Base-by-base conservation (phyloP, 1,140 invertebrate genomes). In the Drosophila ohnishii region DNA sequence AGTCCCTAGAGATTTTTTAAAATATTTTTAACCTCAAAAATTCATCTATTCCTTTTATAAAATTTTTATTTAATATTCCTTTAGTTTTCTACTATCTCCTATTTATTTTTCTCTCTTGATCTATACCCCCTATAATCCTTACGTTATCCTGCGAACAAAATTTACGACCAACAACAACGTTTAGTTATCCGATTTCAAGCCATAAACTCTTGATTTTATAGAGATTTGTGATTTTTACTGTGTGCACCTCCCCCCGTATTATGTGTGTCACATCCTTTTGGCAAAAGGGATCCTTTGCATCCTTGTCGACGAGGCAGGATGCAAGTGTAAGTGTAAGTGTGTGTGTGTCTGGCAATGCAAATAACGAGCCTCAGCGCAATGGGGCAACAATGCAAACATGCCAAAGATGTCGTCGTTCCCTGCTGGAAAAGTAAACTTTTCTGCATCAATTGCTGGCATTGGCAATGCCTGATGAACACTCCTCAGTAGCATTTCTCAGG, bases 351-450 rank as follows among this genome's bases (percentile, higher is more conserved):
- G 76, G 84, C 79, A 76, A 87, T 87, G 83, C 83, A 87, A 87
- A 88, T 87, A 87, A 87, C 84, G 72, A 87, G 84, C 72, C 55
- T 62, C 61, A 14, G 70, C 44, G 70, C 44, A 47, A 42, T 55
- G 63, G 32, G 57, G 25, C 65, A 80, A 77, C 82, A 83, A 86
- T 76, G 82, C 79, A 79, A 86, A 83, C 80, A 84, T 79, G 65
- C 61, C 71, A 59, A 76, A 69, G 75, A 50, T 66, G 71, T 80
- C 57, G 40, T 62, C 44, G 45, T 61, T 56, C 40, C 66, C 66
- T 51, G 47, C 80, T 64, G 67, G 50, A 73, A 71, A 79, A 70
- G 84, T 83, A 87, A 88, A 88, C 79, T 87, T 87, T 87, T 87
- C 71, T 87, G 84, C 83, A 63, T 86, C 79, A 82, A 87, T 83